Evolutionary conservation across 2,797 vertebrate genomes (phyloP).

Genomic region (Novumbra hubbsi): DNA sequence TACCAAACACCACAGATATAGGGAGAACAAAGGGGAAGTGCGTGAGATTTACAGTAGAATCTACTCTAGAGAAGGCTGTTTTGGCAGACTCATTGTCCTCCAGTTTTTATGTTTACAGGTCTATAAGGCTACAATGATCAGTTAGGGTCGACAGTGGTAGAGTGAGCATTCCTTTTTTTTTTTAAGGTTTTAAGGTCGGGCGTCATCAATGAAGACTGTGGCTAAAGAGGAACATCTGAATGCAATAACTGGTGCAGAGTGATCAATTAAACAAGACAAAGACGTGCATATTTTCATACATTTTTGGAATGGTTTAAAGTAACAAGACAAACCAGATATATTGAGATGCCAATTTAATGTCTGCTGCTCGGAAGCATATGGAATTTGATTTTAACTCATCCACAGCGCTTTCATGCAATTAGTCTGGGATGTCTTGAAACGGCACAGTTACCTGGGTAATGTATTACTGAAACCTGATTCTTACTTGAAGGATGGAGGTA

Average conservation of each 20-base stretch:
- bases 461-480: slow-evolving; percentile 25
- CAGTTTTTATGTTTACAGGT: no score
- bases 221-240: slow-evolving; percentile 14
- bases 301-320: not conserved
- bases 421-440: not conserved
- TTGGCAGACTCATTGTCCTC: slow-evolving; percentile 42
- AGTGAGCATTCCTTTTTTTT: slow-evolving; percentile 12
- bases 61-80: slow-evolving; percentile 43
- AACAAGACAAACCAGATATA: slow-evolving; percentile 2
- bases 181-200: no score
- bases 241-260: slow-evolving; percentile 9
- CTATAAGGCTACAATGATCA: slow-evolving; percentile 13
- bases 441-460: not conserved
- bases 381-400: not conserved
- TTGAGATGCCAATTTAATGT: not conserved
- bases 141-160: slow-evolving; percentile 11
- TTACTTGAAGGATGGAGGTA: slow-evolving; percentile 89
- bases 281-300: not conserved
- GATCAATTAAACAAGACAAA: not conserved
- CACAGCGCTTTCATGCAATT: not conserved
- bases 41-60: not conserved
- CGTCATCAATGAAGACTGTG: not conserved
- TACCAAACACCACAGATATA: not conserved
- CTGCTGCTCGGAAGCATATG: not conserved
- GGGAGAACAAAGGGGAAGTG: slow-evolving; percentile 1